phyloP scores from a whole-genome alignment of 2,888 invertebrate genomes.

The Callyntrura sp. region DNA sequence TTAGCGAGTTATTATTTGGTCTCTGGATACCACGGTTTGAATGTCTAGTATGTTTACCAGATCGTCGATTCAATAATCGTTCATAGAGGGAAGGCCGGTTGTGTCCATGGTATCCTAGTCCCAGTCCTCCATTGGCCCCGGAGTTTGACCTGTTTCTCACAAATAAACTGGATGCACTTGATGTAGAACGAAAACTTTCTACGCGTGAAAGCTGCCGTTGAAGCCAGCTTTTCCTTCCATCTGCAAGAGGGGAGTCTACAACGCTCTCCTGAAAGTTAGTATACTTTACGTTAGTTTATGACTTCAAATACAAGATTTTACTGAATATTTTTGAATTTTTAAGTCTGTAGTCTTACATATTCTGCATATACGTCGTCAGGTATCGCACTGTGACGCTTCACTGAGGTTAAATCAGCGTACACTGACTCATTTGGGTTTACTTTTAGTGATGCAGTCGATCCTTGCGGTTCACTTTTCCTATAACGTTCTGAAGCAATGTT shows the following conservation, averaged over 20 bases:
- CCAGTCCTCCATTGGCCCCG: conserved; percentile 76
- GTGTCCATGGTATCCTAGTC: conserved; percentile 64
- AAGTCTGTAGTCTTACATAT: conserved; percentile 89
- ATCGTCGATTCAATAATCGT: conserved; percentile 92
- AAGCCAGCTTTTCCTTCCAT: conserved; percentile 95
- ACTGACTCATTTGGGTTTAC: conserved; percentile 93
- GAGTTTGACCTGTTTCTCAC: conserved; percentile 77
- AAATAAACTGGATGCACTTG: conserved; percentile 86
- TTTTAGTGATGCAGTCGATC: conserved; percentile 94
- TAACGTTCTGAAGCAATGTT: conserved; percentile 96
- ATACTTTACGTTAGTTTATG: background rate
- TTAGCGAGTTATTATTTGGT: conserved; percentile 64
- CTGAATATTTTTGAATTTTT: too few relatives aligned
- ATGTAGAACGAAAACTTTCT: conserved; percentile 94
- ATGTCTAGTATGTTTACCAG: conserved; percentile 87
- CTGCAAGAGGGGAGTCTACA: conserved; percentile 92
- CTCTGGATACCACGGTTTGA: conserved; percentile 73
- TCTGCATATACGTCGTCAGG: conserved; percentile 95
- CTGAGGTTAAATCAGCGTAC: conserved; percentile 92
- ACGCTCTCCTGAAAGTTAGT: conserved; percentile 91
- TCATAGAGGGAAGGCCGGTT: conserved; percentile 94
- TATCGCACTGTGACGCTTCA: conserved; percentile 82
- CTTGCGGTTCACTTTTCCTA: conserved; percentile 93
- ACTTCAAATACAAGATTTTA: conserved; percentile 14
- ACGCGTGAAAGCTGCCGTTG: conserved; percentile 90